A percentile compares a stretch with the other conserved stretches of the same genome.
phyloP scores from a whole-genome alignment of 2,797 vertebrate genomes.

The Artibeus lituratus region DNA sequence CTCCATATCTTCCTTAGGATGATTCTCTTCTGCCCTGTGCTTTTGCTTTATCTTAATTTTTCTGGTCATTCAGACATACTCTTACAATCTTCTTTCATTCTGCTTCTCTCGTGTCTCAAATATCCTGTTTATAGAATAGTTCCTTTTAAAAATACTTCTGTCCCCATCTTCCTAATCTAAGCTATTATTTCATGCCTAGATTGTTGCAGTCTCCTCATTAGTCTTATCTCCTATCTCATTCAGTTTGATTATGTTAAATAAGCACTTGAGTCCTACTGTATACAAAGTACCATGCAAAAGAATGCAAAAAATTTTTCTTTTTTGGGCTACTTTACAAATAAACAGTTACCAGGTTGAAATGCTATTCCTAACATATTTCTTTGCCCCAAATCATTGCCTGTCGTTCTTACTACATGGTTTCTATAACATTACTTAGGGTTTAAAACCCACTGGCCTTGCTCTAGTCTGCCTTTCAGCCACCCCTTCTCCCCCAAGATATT shows the following conservation, averaged over 20 bases:
- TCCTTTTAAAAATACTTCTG: not conserved
- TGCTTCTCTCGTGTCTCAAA: not conserved
- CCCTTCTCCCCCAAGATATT: rapidly evolving
- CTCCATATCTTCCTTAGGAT: not conserved
- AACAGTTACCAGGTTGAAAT: not conserved
- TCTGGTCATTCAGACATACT: not conserved
- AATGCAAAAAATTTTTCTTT: not conserved
- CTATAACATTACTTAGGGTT: not conserved
- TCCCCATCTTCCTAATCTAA: not conserved
- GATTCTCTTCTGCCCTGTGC: not conserved
- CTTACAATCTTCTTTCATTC: not conserved
- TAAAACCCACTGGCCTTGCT: not conserved
- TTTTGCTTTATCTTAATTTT: not conserved
- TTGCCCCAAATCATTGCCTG: not conserved
- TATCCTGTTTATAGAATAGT: not conserved
- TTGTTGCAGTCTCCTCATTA: not conserved
- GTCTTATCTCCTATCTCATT: not conserved
- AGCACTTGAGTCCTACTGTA: not conserved
- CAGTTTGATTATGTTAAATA: not conserved
- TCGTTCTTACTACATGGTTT: not conserved
- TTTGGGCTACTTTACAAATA: not conserved
- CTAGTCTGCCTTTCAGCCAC: not conserved
- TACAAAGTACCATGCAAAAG: not conserved
- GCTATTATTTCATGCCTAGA: not conserved
- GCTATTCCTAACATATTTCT: not conserved